Evolutionary conservation across 64 coral and sea anemone genomes (phyloP).

Genomic region (Trachythela sp.): DNA sequence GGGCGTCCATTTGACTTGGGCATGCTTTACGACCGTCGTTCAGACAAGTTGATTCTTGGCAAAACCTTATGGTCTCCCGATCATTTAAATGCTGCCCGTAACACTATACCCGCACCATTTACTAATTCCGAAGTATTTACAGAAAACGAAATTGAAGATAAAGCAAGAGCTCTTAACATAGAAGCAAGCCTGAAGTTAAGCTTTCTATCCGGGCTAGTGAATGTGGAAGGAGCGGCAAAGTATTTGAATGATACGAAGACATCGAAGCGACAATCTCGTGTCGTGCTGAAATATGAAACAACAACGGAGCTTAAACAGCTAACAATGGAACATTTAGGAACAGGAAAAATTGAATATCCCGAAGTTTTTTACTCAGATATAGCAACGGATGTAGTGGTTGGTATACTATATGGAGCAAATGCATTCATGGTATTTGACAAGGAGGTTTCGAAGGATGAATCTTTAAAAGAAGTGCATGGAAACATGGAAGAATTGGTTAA

Average conservation of each 20-base stretch:
- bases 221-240: slow-evolving; percentile 46
- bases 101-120: background rate
- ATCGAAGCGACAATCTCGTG: slow-evolving; percentile 46
- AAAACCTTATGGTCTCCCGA: slow-evolving; percentile 38
- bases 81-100: slow-evolving; percentile 2
- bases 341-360: slow-evolving; percentile 18
- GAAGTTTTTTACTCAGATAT: slow-evolving; percentile 30
- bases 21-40: slow-evolving; percentile 58
- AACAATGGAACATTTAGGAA: slow-evolving; percentile 39
- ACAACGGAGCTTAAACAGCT: slow-evolving; percentile 36
- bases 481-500: slow-evolving; percentile 29
- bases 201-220: slow-evolving; percentile 35
- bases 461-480: slow-evolving; percentile 17
- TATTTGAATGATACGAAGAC: slow-evolving; percentile 53
- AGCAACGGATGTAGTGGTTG: slow-evolving; percentile 59
- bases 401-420: slow-evolving; percentile 59
- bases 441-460: slow-evolving; percentile 29
- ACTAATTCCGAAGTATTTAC: slow-evolving; percentile 29
- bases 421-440: slow-evolving; percentile 53
- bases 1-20: slow-evolving; percentile 54
- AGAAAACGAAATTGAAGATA: slow-evolving; percentile 47
- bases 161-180: slow-evolving; percentile 18
- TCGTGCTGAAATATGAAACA: slow-evolving; percentile 53
- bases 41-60: slow-evolving; percentile 32
- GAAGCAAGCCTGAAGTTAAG: slow-evolving; percentile 41